These are phyloP conservation scores for Philaethria dido DNA, from an alignment of 2,888 invertebrate genomes.

Conservation along the genomic window DNA sequence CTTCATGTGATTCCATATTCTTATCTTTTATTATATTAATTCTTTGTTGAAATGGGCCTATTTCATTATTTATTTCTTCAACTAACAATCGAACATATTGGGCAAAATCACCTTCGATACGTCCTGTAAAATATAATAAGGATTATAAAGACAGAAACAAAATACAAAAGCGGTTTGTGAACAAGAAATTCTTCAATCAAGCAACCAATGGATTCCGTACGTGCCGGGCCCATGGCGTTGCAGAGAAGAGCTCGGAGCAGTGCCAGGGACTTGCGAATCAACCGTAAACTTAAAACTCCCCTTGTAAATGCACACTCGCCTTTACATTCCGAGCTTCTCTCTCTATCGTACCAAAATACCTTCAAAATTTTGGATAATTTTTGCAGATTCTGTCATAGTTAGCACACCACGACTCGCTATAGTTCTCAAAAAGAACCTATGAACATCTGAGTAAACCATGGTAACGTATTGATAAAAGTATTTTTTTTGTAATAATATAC, in stretches of 20 bases:
- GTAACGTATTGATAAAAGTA: background rate
- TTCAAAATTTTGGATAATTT: conserved; percentile 33
- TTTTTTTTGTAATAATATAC: background rate
- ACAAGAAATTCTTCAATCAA: no score
- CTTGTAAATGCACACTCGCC: no score
- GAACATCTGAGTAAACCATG: conserved; percentile 63
- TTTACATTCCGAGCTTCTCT: no score
- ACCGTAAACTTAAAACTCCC: no score
- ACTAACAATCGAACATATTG: conserved; percentile 55
- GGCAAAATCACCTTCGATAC: background rate
- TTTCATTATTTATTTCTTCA: conserved; percentile 65
- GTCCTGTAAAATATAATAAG: background rate
- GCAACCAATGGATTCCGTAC: no score
- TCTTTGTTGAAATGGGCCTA: conserved; percentile 64
- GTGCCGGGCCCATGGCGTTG: no score
- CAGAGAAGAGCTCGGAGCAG: no score
- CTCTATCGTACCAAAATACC: no score
- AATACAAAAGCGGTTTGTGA: background rate
- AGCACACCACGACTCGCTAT: conserved; percentile 70
- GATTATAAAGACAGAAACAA: background rate
- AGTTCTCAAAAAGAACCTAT: conserved; percentile 66
- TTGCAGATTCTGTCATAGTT: conserved; percentile 56
- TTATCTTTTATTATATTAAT: conserved; percentile 71
- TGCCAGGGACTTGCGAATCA: no score
- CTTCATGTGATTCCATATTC: conserved; percentile 56